Evolutionary conservation across 2,113 vertebrate species (phyloP).

Genomic region (Gila orcuttii): DNA sequence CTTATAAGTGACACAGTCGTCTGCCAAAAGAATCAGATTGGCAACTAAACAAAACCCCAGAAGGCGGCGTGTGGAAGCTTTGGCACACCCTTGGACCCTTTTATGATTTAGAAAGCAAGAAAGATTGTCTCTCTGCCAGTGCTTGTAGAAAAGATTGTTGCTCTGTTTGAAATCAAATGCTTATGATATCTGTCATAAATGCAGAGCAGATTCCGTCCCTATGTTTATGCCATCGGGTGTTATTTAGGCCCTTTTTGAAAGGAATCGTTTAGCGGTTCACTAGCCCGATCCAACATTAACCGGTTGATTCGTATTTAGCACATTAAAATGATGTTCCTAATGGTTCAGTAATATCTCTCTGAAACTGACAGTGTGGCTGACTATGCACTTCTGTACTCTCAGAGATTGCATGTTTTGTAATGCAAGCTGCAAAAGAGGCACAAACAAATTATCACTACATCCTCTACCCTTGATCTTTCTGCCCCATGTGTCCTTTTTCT

Average conservation of each 20-base stretch:
- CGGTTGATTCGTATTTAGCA: neutral
- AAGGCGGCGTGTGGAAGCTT: conserved; percentile 39
- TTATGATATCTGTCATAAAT: neutral
- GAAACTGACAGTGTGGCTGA: neutral
- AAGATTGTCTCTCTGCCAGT: conserved; percentile 9
- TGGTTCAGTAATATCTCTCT: neutral
- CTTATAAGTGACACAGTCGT: conserved; percentile 30
- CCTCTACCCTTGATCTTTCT: conserved; percentile 28
- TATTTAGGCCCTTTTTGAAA: neutral
- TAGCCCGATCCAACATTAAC: neutral
- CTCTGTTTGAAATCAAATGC: neutral
- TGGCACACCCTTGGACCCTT: conserved; percentile 47
- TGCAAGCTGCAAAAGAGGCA: conserved; percentile 14
- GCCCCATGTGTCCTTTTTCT: conserved; percentile 10
- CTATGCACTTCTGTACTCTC: neutral
- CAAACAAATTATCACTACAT: neutral
- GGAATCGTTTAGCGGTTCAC: neutral
- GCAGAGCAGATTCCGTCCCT: neutral
- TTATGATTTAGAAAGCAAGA: conserved; percentile 33
- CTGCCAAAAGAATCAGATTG: conserved; percentile 33
- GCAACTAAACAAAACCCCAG: conserved; percentile 35
- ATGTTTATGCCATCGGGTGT: neutral
- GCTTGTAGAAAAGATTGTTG: conserved; percentile 8
- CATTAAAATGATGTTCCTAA: neutral
- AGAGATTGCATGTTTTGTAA: conserved; percentile 17